Conservation (phyloP, 2,888 invertebrate genomes). For the Yponomeuta cagnagella region DNA sequence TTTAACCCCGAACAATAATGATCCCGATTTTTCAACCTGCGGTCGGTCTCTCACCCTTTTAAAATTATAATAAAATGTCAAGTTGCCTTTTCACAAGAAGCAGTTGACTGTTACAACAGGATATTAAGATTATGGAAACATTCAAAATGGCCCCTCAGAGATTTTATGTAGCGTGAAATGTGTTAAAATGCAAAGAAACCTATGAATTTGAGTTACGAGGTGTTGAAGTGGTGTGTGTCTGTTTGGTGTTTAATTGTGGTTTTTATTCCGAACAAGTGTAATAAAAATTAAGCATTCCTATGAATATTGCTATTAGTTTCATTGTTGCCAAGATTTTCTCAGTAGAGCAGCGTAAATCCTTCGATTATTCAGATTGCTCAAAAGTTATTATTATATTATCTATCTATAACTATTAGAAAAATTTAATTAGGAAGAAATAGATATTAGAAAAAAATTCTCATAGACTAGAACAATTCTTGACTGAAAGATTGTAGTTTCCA, state of each 20-base stretch:
- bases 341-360: no score
- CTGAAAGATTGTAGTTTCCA: no score
- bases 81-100: not conserved
- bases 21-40: not conserved
- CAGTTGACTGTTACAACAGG: not conserved
- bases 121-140: conserved; percentile 6
- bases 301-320: no score
- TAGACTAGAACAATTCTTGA: no score
- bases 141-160: conserved; percentile 13
- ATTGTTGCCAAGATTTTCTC: no score
- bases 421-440: no score
- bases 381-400: no score
- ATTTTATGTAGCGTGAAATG: conserved; percentile 27
- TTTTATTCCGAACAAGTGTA: not conserved
- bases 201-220: conserved; percentile 9
- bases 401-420: no score
- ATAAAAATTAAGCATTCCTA: not conserved
- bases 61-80: not conserved
- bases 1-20: not conserved
- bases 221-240: not conserved
- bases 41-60: not conserved
- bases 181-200: conserved; percentile 14
- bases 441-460: no score
- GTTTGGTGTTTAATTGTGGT: not conserved
- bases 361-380: no score